phyloP scores from a whole-genome alignment of 2,113 vertebrate genomes.

The Ascaphus truei region DNA sequence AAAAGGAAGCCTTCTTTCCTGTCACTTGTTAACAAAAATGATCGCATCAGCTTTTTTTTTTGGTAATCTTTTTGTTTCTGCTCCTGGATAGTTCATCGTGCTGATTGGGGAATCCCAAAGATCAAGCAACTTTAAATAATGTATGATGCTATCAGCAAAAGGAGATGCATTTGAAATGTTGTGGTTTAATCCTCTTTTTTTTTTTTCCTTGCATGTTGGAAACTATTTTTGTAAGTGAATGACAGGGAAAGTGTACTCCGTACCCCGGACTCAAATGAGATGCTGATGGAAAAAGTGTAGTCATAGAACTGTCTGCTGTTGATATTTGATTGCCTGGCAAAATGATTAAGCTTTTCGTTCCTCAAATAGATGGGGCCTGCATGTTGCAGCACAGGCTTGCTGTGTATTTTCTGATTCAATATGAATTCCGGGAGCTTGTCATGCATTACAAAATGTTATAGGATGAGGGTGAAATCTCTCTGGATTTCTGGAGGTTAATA shows the following conservation, averaged over 20 bases:
- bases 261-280: no score
- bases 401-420: constrained; percentile 7
- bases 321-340: neutral
- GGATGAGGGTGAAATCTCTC: constrained; percentile 21
- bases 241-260: no score
- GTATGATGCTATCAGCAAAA: no score
- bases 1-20: neutral
- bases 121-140: no score
- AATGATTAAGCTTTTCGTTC: neutral
- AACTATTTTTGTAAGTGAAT: no score
- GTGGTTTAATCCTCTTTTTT: constrained; percentile 28
- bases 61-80: no score
- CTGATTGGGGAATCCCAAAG: no score
- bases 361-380: neutral
- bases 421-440: neutral
- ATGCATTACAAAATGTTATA: constrained; percentile 17
- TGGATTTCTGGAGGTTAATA: constrained; percentile 34
- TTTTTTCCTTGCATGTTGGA: neutral
- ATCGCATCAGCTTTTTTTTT: constrained; percentile 1
- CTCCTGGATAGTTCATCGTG: neutral
- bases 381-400: neutral
- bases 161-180: no score
- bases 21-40: constrained; percentile 9
- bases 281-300: constrained; percentile 13
- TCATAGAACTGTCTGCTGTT: neutral